Evolutionary conservation across 2,797 vertebrate genomes (phyloP).

Genomic region (Anguilla anguilla): DNA sequence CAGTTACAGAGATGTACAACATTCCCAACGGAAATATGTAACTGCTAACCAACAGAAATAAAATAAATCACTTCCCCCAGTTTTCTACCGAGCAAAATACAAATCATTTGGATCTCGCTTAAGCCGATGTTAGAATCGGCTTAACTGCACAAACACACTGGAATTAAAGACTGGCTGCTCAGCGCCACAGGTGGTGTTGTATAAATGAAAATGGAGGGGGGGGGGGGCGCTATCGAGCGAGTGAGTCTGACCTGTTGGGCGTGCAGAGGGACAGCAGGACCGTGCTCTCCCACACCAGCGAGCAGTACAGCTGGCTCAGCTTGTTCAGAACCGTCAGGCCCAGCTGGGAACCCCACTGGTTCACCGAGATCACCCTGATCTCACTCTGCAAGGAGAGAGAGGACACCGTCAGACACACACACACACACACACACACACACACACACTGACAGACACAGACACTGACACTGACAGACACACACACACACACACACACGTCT

Average conservation of each 20-base stretch:
- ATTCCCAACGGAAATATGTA: not conserved
- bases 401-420: not conserved
- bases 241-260: slow-evolving; percentile 84
- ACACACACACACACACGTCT: not conserved
- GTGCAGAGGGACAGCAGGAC: slow-evolving; percentile 93
- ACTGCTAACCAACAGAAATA: not conserved
- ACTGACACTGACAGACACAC: not conserved
- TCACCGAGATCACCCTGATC: slow-evolving; percentile 94
- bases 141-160: not conserved
- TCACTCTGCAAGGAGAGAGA: slow-evolving; percentile 78
- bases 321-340: slow-evolving; percentile 92
- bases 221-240: not conserved
- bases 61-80: not conserved
- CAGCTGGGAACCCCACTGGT: slow-evolving; percentile 95
- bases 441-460: not conserved
- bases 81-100: not conserved
- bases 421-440: slow-evolving; percentile 4
- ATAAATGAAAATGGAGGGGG: not conserved
- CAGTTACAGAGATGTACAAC: not conserved
- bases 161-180: not conserved
- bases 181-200: not conserved
- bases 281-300: slow-evolving; percentile 95
- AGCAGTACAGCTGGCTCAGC: slow-evolving; percentile 94
- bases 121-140: not conserved
- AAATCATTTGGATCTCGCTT: not conserved